Base-by-base conservation (phyloP, 2,797 vertebrate species). In the Myotis pilosus region DNA sequence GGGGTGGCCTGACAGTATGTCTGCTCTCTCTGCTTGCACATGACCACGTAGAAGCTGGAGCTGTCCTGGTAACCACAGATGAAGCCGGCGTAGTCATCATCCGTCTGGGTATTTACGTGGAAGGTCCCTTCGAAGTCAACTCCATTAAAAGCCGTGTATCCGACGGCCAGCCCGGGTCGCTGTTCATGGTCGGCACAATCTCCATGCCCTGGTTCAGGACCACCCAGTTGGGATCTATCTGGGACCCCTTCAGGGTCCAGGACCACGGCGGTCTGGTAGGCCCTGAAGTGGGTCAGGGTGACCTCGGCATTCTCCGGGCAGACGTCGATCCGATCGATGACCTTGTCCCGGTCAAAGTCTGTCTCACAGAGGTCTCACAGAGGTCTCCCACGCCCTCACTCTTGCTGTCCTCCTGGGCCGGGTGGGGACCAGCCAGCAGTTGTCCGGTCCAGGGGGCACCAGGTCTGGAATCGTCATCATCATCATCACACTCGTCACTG, bases 1-100 rank as follows among this genome's bases (percentile, higher is more conserved):
- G 99, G 99, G 0, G 99, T 99, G 0, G 99, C 99, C 97, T 99
- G 99, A 99, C 99, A 99, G 97, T 99, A 99, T 0, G 99, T 99
- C 98, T 99, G 99, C 53, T 99, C 99, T 0, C 99, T 99, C 98
- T 99, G 99, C 96, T 99, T 99, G 99, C 99, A 99, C 99, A 99
- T 99, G 72, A 99, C 99, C 92, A 99, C 99, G 0, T 99, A 99
- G 98, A 99, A 99, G 90, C 99, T 99, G 64, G 99, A 99, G 1
- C 99, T 99, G 97, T 99, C 99, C 98, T 99, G 99, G 97, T 99
- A 99, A 72, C 99, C 99, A 53, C 99, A 99, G 97, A 99, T 99
- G 98, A 99, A 99, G 97, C 99, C 99, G 4, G 99, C 99, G 0
- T 99, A 99, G 98, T 99, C 99, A 0, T 99, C 99, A 7, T 99